phyloP scores from a whole-genome alignment of 2,797 vertebrate species.

The Parotocinclus haroldoi region DNA sequence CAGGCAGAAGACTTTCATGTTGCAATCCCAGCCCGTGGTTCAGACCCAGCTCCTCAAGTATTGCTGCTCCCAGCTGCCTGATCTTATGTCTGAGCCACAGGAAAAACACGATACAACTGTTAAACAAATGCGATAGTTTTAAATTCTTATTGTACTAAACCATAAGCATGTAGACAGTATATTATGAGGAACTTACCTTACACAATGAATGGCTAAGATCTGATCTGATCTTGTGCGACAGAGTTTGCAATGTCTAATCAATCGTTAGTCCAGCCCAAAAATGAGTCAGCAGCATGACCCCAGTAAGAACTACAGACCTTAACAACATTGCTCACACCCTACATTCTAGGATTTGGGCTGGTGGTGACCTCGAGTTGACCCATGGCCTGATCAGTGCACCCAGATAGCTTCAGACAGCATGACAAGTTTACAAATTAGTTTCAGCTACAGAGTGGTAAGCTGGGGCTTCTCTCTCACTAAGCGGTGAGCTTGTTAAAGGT shows the following conservation, averaged over 20 bases:
- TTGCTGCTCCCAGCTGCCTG: background rate
- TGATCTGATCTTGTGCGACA: conserved; percentile 21
- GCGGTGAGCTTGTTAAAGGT: conserved; percentile 56
- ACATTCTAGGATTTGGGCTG: conserved; percentile 52
- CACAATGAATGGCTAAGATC: background rate
- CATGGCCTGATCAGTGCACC: conserved; percentile 51
- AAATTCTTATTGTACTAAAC: no score
- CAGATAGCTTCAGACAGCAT: conserved; percentile 21
- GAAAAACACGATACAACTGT: no score
- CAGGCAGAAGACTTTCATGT: no score
- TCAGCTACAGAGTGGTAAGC: conserved; percentile 12
- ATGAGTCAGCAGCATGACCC: conserved; percentile 63
- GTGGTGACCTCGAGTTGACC: conserved; percentile 63
- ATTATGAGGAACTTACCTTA: no score
- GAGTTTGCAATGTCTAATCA: conserved; percentile 23
- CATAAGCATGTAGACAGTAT: no score
- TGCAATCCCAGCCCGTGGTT: no score
- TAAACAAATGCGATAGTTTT: no score
- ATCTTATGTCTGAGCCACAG: no score
- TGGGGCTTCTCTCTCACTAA: conserved; percentile 43
- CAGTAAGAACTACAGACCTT: conserved; percentile 56
- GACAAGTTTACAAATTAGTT: conserved; percentile 43
- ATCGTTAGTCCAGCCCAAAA: conserved; percentile 47
- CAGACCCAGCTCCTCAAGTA: background rate
- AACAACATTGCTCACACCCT: conserved; percentile 62